These are phyloP conservation scores for Bombyx mandarina DNA, from an alignment of 1,140 invertebrate genomes.

Conservation along the genomic window DNA sequence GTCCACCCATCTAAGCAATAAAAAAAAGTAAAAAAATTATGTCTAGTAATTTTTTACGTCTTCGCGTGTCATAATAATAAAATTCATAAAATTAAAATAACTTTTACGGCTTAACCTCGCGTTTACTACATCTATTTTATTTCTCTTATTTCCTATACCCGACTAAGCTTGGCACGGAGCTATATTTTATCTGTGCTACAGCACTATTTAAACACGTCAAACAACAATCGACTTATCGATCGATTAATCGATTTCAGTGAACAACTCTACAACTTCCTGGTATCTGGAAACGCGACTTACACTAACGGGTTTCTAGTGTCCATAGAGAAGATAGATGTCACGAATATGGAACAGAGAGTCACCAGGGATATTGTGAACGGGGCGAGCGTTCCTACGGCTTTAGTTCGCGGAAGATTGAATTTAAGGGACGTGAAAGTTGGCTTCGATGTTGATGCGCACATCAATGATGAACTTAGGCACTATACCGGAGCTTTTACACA, in stretches of 20 bases:
- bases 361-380: constrained; percentile 12
- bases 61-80: too few relatives aligned
- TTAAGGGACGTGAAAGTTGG: constrained; percentile 25
- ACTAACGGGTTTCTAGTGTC: constrained; percentile 40
- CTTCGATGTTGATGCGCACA: constrained; percentile 25
- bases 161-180: too few relatives aligned
- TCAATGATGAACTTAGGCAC: constrained; percentile 10
- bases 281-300: constrained; percentile 31
- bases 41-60: too few relatives aligned
- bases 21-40: too few relatives aligned
- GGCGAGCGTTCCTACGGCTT: constrained; percentile 2
- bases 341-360: constrained; percentile 9
- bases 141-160: too few relatives aligned
- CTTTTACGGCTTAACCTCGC: too few relatives aligned
- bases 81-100: too few relatives aligned
- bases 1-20: too few relatives aligned
- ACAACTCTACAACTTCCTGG: constrained; percentile 23
- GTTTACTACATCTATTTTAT: too few relatives aligned
- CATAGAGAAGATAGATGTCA: constrained; percentile 30
- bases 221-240: too few relatives aligned
- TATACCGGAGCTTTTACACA: constrained; percentile 28
- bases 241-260: constrained; percentile 12
- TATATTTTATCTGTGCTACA: too few relatives aligned
- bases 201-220: too few relatives aligned
- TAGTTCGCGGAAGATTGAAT: constrained; percentile 17